Conservation (phyloP, 37 sponge, comb jelly and placozoan species). For the Hormiphora californensis region DNA sequence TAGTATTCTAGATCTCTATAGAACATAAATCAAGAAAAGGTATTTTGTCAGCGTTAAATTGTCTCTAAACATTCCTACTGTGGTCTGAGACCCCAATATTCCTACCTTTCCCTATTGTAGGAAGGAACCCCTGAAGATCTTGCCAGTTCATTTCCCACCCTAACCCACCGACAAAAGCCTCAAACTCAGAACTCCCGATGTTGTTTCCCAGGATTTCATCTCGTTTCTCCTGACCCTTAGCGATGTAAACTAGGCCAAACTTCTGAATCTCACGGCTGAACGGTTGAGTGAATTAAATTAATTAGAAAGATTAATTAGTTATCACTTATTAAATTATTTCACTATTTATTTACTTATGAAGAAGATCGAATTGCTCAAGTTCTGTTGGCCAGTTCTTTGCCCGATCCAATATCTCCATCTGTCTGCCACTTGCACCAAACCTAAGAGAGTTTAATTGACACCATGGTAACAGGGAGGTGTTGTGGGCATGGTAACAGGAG, state of each 20-base stretch:
- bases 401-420: slow-evolving; percentile 36
- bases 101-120: slow-evolving; percentile 43
- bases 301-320: too few species aligned
- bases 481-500: too few species aligned
- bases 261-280: slow-evolving; percentile 92
- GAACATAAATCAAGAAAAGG: too few species aligned
- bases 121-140: not conserved
- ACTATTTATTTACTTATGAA: too few species aligned
- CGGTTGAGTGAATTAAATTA: too few species aligned
- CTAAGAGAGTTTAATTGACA: not conserved
- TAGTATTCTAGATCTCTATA: too few species aligned
- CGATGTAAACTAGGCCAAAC: slow-evolving; percentile 90
- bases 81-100: too few species aligned
- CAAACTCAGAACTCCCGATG: slow-evolving; percentile 72
- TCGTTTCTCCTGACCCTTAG: slow-evolving; percentile 82
- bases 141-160: slow-evolving; percentile 88
- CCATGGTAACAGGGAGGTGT: not conserved
- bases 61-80: too few species aligned
- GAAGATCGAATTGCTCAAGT: too few species aligned
- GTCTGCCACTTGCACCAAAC: slow-evolving; percentile 1
- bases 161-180: slow-evolving; percentile 90
- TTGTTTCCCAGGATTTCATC: slow-evolving; percentile 75
- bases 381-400: too few species aligned
- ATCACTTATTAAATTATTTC: too few species aligned
- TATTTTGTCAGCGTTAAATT: too few species aligned